These are phyloP conservation scores for Macrophya alboannulata DNA, from an alignment of 2,888 invertebrate genomes.

Conservation along the genomic window DNA sequence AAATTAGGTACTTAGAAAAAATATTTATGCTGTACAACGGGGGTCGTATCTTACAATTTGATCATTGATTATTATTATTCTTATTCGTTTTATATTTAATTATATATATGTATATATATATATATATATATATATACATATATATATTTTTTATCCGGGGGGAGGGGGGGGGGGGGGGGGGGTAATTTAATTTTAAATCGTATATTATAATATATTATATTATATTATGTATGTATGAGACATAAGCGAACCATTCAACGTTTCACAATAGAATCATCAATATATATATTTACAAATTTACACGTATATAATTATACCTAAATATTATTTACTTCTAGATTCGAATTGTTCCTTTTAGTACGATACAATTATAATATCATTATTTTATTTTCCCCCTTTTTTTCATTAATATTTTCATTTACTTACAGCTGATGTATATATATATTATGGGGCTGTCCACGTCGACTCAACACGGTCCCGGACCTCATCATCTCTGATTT, in stretches of 20 bases:
- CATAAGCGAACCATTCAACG: slow-evolving; percentile 36
- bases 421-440: too few relatives aligned
- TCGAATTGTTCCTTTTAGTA: slow-evolving; percentile 49
- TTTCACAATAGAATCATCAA: slow-evolving; percentile 41
- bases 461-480: too few relatives aligned
- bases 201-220: neutral
- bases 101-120: too few relatives aligned
- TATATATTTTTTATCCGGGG: too few relatives aligned
- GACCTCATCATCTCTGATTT: too few relatives aligned
- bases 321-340: slow-evolving; percentile 16
- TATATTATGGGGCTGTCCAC: too few relatives aligned
- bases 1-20: slow-evolving; percentile 56
- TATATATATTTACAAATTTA: slow-evolving; percentile 49
- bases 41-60: slow-evolving; percentile 39
- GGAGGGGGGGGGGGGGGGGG: neutral
- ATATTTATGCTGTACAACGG: slow-evolving; percentile 54
- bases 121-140: too few relatives aligned
- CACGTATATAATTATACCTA: neutral
- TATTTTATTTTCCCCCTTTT: neutral
- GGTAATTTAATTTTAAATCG: neutral
- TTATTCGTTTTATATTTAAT: neutral
- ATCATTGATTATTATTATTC: slow-evolving; percentile 23
- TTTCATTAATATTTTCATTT: neutral
- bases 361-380: slow-evolving; percentile 38
- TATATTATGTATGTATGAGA: neutral